These are phyloP conservation scores for Galerucella calmariensis DNA, from an alignment of 2,888 invertebrate genomes.

Conservation along the genomic window DNA sequence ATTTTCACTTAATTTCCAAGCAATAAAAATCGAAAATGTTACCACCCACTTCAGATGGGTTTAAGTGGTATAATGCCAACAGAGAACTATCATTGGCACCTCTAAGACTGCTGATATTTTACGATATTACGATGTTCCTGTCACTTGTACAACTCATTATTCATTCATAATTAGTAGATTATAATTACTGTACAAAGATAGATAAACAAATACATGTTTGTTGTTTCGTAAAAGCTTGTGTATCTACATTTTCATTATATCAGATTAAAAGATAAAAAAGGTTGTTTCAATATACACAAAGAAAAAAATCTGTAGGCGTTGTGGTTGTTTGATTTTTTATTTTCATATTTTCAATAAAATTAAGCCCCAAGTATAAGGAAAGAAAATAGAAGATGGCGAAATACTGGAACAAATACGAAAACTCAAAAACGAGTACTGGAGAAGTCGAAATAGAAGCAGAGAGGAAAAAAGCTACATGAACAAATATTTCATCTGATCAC, in stretches of 20 bases:
- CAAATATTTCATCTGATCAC: no score
- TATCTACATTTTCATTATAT: conserved; percentile 32
- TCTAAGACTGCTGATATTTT: conserved; percentile 42
- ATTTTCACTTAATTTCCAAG: conserved; percentile 30
- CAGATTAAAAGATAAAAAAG: conserved; percentile 36
- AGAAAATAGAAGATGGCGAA: no score
- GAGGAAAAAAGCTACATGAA: no score
- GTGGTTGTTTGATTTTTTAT: no score
- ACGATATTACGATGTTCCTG: conserved; percentile 49
- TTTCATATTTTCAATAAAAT: no score
- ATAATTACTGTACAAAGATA: conserved; percentile 45
- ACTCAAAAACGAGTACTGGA: no score
- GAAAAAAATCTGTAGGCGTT: not conserved
- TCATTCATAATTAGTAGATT: conserved; percentile 51
- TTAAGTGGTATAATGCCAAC: conserved; percentile 27
- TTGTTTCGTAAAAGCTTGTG: conserved; percentile 19
- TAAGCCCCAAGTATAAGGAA: no score
- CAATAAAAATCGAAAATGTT: conserved; percentile 35
- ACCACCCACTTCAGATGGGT: conserved; percentile 39
- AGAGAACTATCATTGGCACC: conserved; percentile 39
- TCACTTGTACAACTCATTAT: conserved; percentile 49
- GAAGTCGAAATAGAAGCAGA: no score
- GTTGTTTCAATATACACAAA: conserved; percentile 15
- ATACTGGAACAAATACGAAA: no score
- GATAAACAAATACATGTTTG: conserved; percentile 42